Base-by-base conservation (phyloP, 2,797 vertebrate species). In the Toxotes lorentzi region DNA sequence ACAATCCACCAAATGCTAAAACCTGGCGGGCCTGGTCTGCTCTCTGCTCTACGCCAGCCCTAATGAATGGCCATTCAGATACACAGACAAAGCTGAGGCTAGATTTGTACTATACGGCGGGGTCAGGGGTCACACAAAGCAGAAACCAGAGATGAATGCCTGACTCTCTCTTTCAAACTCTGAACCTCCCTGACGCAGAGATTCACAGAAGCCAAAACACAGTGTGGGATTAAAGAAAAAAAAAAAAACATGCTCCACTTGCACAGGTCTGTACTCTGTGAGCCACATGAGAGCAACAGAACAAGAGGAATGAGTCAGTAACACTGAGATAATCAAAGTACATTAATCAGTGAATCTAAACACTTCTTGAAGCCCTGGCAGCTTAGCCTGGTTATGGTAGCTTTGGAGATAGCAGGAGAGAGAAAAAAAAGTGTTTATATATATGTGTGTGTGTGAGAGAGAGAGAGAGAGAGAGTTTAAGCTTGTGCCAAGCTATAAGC, bases 61-160 rank as follows among this genome's bases (percentile, higher is more conserved):
- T 91, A 85, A 91, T 93, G 93, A 94, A 94, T 91, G 88, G 86
- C 87, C 84, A 93, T 94, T 94, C 92, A 95, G 83, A 86, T 70
- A 48, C 71, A 17, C 66, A 76, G 84, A 93, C 88, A 93, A 90
- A 91, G 90, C 87, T 64, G 67, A n/a, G 76, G 74, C 71, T 74
- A 60, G 86, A 80, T 87, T 72, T 81, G 79, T 62, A 72, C 88
- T 88, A 82, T 87, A 73, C 12, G 7, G 17, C 0, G 63, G 70
- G 93, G 93, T 95, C 90, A 94, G 34, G 32, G 94, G 89, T 93
- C 92, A 88, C 43, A 4, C 71, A 85, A 84, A 92, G 90, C 87
- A 88, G 90, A 93, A 90, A 89, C 82, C 86, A 85, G 84, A 89
- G 85, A 76, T 83, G 82, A 88, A 91, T 76, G 77, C 83, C 45